phyloP scores from a whole-genome alignment of 1,140 invertebrate species.

The Pristionchus pacificus region DNA sequence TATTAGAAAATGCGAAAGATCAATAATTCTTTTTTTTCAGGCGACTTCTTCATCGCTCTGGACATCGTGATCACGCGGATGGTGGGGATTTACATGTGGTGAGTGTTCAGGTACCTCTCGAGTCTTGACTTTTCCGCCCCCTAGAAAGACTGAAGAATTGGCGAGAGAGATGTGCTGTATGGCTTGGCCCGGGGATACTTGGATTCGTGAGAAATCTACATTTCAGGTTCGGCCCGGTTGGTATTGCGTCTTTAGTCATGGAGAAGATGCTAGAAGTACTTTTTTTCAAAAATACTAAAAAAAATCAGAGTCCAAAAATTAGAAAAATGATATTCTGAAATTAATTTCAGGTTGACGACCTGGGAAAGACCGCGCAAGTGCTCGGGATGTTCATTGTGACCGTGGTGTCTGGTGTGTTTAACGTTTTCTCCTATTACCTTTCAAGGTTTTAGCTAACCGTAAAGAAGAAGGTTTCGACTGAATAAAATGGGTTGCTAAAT shows the following conservation, averaged over 20 bases:
- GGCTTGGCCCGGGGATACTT: too few relatives aligned
- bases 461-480: too few relatives aligned
- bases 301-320: too few relatives aligned
- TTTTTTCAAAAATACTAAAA: too few relatives aligned
- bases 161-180: too few relatives aligned
- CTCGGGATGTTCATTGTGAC: slow-evolving; percentile 85
- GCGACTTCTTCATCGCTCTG: slow-evolving; percentile 61
- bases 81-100: slow-evolving; percentile 82
- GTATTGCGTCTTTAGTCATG: slow-evolving; percentile 82
- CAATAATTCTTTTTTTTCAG: too few relatives aligned
- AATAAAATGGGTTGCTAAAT: too few relatives aligned
- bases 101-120: too few relatives aligned
- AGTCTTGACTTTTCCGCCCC: not conserved
- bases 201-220: not conserved
- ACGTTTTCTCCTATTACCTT: not conserved
- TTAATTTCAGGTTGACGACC: slow-evolving; percentile 76
- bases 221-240: slow-evolving; percentile 80
- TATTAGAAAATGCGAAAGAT: too few relatives aligned
- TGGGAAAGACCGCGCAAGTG: slow-evolving; percentile 73
- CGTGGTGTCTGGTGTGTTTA: slow-evolving; percentile 65
- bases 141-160: not conserved
- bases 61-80: slow-evolving; percentile 63
- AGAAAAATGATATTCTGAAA: too few relatives aligned
- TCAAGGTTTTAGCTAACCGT: too few relatives aligned
- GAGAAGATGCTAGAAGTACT: slow-evolving; percentile 86